Base-by-base conservation (phyloP, 2,113 vertebrate genomes). In the Stictonetta naevosa region DNA sequence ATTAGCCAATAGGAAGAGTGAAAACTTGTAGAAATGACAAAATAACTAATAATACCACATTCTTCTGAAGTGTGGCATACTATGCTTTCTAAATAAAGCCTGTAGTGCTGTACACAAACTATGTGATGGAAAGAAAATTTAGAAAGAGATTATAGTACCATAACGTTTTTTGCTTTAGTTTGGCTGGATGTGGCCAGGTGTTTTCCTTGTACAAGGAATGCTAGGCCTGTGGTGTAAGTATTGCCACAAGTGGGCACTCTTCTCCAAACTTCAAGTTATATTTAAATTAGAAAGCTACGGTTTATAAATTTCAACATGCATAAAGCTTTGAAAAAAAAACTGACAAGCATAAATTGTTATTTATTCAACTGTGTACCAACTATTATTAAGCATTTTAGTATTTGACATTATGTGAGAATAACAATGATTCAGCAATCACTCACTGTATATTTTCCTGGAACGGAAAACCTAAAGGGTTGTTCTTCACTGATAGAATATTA, bases 211-310 rank as follows among this genome's bases (percentile, higher is more conserved):
- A 6, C 15, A 11, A n/a, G 48, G 31, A 21, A 14, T 50, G 11
- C 33, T 64, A 44, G 10, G 34, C 23, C 33, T 74, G 34, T 48
- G 7, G 20, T 74, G 12, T 60, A 86, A 68, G 26, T 75, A 42
- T 80, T 86, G 69, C 95, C 96, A 94, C 94, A 93, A 93, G 96
- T 86, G 73, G 97, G 95, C 93, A 95, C 68, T 83, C 87, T 92
- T 96, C 62, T 80, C 73, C 52, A 91, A 89, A 66, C 17, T 72
- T 59, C 22, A 42, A 22, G 44, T 77, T 17, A 8, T 29, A 3
- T 9, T 46, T 40, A 4, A 0, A 0, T 73, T 58, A 66, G 20
- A 40, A 15, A 4, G 6, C 23, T 38, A 28, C 6, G 64, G 21
- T 4, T 80, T 60, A 36, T 26, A n/a, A 42, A 84, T 48, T 56